Evolutionary conservation across 2,888 invertebrate species (phyloP).

Genomic region (Pheosia gnoma): DNA sequence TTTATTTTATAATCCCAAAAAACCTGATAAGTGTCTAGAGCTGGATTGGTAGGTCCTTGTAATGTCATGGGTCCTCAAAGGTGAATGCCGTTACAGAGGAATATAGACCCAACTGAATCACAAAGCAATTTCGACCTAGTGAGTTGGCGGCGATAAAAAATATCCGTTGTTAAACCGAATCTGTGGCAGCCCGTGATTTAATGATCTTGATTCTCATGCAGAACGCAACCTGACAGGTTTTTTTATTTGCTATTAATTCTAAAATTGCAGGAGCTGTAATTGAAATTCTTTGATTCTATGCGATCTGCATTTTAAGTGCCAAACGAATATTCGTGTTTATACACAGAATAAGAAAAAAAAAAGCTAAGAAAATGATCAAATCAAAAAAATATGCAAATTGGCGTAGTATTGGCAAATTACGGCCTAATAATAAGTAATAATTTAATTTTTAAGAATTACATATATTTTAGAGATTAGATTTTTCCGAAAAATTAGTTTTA

Average conservation of each 20-base stretch:
- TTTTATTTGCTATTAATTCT: slow-evolving; percentile 79
- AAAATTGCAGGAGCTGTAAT: slow-evolving; percentile 62
- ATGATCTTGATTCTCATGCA: slow-evolving; percentile 75
- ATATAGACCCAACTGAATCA: slow-evolving; percentile 19
- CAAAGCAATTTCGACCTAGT: slow-evolving; percentile 30
- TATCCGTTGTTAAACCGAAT: slow-evolving; percentile 78
- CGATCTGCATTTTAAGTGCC: slow-evolving; percentile 36
- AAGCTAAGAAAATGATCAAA: no score
- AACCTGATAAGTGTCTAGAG: no score
- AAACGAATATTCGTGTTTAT: background rate
- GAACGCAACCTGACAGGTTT: slow-evolving; percentile 68
- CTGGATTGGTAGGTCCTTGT: no score
- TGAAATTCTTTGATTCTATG: slow-evolving; percentile 72
- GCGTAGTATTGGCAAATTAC: no score
- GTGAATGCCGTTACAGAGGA: slow-evolving; percentile 3
- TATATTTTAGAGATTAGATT: no score
- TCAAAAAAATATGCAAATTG: no score
- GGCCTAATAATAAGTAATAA: no score
- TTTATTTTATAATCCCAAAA: no score
- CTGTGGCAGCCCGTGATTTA: slow-evolving; percentile 78
- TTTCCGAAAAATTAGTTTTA: no score
- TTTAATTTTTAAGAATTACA: no score
- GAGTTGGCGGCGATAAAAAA: slow-evolving; percentile 69
- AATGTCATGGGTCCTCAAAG: slow-evolving; percentile 20
- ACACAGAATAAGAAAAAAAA: no score